Base-by-base conservation (phyloP, 2,113 vertebrate genomes). In the Megaleporinus macrocephalus region DNA sequence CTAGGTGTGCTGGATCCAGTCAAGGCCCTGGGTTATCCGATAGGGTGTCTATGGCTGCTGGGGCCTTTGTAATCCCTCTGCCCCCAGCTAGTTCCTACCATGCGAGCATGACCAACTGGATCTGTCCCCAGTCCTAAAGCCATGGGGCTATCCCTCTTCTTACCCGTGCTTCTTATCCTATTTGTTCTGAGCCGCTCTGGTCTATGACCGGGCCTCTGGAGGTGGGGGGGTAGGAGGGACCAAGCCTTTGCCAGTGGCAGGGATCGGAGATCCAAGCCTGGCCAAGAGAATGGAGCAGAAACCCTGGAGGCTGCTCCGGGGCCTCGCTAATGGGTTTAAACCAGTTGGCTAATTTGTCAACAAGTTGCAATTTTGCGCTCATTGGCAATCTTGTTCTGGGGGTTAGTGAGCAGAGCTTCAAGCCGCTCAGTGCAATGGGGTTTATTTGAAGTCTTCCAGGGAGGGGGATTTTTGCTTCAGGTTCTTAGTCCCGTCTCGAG, bases 71-170 rank as follows among this genome's bases (percentile, higher is more conserved):
- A 88, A 81, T 82, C 78, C 78, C 63, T 24, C 47, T 53, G 70
- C 44, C 16, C 18, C 76, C 44, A 68, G 78, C 75, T 47, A 68
- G 85, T 85, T 87, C 69, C 62, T 81, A 86, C 84, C 82, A 82
- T 87, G 85, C 84, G 83, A 79, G 87, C 86, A 89, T 92, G 90
- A 92, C 90, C 88, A 92, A 93, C 85, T 61, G 80, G 89, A 91
- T 92, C 85, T 83, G 86, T 84, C 86, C 87, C 85, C 86, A 83
- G 88, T 91, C 87, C 86, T 89, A 89, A 59, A 86, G 82, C 89
- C 84, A 77, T 82, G 86, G 84, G 70, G 88, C 84, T 85, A 83
- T 82, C 70, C 87, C 79, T 85, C 75, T 79, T 72, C 72, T 82
- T 80, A 22, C 63, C 51, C 62, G 44, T 66, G 80, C 57, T 69